Percentiles rank a stretch among this genome's conserved stretches.
phyloP scores from a whole-genome alignment of 2,113 vertebrate species.

The Pao palembangensis region DNA sequence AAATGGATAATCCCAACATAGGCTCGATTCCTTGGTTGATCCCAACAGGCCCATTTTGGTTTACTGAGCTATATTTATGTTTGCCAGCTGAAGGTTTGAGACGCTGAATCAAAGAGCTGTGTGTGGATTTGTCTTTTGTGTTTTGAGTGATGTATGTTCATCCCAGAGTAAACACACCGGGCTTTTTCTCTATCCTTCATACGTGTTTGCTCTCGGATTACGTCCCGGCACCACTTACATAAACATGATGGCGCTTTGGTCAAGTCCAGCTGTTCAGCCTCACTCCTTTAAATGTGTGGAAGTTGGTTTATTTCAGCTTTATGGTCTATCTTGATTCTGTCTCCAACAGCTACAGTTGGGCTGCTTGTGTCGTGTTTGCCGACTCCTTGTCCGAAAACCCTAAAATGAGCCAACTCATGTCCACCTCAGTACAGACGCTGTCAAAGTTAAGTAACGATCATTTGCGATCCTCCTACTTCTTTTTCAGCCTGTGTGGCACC shows the following conservation, averaged over 20 bases:
- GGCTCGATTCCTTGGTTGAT: too few relatives aligned
- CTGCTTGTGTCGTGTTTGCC: conserved; percentile 11
- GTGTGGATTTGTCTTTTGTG: background rate
- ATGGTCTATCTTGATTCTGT: conserved; percentile 14
- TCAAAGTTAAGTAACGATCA: conserved; percentile 26
- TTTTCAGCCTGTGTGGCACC: conserved; percentile 18
- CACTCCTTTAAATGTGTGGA: conserved; percentile 1
- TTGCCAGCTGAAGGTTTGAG: background rate
- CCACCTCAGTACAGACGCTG: too few relatives aligned
- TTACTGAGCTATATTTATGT: too few relatives aligned
- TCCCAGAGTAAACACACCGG: background rate
- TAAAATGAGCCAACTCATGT: too few relatives aligned
- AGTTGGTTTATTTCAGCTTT: conserved; percentile 1
- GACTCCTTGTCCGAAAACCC: conserved; percentile 5
- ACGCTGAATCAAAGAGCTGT: background rate
- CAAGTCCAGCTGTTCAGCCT: conserved; percentile 5
- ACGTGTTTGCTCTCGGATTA: background rate
- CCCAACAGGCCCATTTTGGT: too few relatives aligned
- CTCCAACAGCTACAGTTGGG: conserved; percentile 2
- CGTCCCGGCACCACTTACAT: conserved; percentile 8
- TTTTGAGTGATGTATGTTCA: background rate
- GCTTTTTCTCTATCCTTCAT: conserved; percentile 8
- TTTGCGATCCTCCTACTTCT: conserved; percentile 17
- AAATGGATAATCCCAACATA: too few relatives aligned
- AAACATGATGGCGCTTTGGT: conserved; percentile 10